Base-by-base conservation (phyloP, 2,797 vertebrate species). In the Hephaestus fuliginosus region DNA sequence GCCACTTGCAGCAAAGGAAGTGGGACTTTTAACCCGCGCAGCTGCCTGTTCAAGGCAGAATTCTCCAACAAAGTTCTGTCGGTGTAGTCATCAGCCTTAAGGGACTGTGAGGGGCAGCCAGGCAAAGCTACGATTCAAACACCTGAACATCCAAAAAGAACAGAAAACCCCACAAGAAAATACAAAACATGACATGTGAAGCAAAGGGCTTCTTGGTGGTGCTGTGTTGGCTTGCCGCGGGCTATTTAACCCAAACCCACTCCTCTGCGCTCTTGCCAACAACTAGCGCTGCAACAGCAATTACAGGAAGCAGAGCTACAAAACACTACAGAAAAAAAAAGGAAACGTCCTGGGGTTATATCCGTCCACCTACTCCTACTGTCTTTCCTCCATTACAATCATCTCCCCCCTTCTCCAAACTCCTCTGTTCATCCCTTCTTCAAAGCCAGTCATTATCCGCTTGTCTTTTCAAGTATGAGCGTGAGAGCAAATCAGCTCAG, bases 161-260 rank as follows among this genome's bases (percentile, higher is more conserved):
- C 18, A 84, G 60, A 81, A 88, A 82, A 14, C 39, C 85, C 83
- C 86, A 73, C 30, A 78, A 90, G 83, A 81, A 90, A 91, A 93
- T 44, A 90, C 78, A 91, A 92, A 93, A 92, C 87, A 90, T 90
- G 91, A 94, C 91, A 92, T 55, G 58, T 48, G 71, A 84, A 86
- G 88, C 76, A 82, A 81, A 90, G 86, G 90, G 77, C 88, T 90
- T 89, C 71, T 83, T 10, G 73, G 73, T 57, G 64, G 70, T 78
- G 80, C 78, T 78, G 76, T 36, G 82, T 70, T 74, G 60, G 71
- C 43, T 82, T 56, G 92, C 93, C 74, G 61, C 17, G 17, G 92
- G 92, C 92, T 82, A 83, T 92, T 85, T 86, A 86, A 92, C 86
- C 85, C 80, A 43, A 79, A 77, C 86, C 89, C 75, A 78, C 90